Conservation (phyloP, 2,113 vertebrate species). For the Acrocephalus kingi region DNA sequence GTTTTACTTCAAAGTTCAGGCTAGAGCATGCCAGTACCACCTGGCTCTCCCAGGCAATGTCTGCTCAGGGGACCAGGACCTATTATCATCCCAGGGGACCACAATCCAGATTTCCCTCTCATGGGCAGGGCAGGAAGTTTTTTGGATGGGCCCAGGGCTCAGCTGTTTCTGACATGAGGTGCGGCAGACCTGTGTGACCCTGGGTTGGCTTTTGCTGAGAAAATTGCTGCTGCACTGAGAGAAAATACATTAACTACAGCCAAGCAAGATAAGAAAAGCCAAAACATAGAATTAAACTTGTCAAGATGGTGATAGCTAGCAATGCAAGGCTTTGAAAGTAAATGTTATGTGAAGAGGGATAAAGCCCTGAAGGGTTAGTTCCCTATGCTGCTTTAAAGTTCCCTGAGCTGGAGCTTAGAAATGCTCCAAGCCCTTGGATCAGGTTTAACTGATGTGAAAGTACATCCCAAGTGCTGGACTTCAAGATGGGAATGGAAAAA, state of each 20-base stretch:
- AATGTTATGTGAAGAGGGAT: neutral
- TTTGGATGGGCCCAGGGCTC: neutral
- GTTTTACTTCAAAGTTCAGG: neutral
- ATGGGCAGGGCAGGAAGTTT: neutral
- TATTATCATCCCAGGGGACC: neutral
- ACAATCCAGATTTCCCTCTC: neutral
- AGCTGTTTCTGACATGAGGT: neutral
- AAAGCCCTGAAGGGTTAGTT: neutral
- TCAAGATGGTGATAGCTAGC: neutral
- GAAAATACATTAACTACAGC: neutral
- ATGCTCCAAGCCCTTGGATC: neutral
- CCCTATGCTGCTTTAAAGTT: neutral
- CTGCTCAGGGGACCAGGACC: neutral
- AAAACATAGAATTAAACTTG: neutral
- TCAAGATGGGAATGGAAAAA: neutral
- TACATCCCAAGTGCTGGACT: neutral
- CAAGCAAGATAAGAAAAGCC: neutral
- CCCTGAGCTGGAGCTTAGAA: neutral
- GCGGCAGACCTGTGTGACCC: neutral
- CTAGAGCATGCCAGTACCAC: rapidly evolving
- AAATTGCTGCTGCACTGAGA: neutral
- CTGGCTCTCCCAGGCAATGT: neutral
- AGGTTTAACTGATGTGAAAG: neutral
- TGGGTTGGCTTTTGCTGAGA: neutral
- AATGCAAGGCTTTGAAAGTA: neutral